Percentiles rank a stretch among this genome's conserved stretches.
Conservation (phyloP, 2,797 vertebrate genomes). For the Megaceryle alcyon region DNA sequence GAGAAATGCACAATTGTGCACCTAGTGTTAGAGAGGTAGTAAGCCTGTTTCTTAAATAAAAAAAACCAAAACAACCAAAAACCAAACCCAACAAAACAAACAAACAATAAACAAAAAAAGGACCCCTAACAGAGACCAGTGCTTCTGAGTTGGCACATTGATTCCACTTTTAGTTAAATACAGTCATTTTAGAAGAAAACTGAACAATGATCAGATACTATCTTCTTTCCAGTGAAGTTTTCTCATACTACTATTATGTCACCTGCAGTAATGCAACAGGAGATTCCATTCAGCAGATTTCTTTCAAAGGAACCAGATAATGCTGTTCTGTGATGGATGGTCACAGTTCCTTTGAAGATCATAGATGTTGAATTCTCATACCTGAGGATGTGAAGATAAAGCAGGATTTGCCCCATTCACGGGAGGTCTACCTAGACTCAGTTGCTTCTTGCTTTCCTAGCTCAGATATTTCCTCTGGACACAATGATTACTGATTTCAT, state of each 20-base stretch:
- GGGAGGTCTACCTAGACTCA: neutral
- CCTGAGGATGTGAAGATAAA: neutral
- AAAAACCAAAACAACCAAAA: no score
- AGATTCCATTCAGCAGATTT: neutral
- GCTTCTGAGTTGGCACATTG: neutral
- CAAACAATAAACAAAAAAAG: neutral
- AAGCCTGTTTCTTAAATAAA: neutral
- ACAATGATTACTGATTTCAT: neutral
- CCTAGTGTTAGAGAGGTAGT: neutral
- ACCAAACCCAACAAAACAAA: neutral
- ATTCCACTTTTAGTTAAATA: neutral
- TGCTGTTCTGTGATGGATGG: neutral
- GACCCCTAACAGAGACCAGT: neutral
- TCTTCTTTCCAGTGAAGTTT: neutral
- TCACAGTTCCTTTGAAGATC: neutral
- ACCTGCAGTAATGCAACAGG: neutral
- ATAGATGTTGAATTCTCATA: neutral
- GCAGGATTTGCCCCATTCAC: neutral
- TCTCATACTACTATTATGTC: neutral
- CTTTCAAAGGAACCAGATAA: neutral
- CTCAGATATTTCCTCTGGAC: constrained; percentile 21
- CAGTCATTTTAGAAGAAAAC: neutral
- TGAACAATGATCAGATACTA: neutral
- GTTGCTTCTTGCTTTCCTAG: neutral
- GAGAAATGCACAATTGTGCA: neutral